These are phyloP conservation scores for Hypsopygia costalis DNA, from an alignment of 2,888 invertebrate species.

Conservation along the genomic window DNA sequence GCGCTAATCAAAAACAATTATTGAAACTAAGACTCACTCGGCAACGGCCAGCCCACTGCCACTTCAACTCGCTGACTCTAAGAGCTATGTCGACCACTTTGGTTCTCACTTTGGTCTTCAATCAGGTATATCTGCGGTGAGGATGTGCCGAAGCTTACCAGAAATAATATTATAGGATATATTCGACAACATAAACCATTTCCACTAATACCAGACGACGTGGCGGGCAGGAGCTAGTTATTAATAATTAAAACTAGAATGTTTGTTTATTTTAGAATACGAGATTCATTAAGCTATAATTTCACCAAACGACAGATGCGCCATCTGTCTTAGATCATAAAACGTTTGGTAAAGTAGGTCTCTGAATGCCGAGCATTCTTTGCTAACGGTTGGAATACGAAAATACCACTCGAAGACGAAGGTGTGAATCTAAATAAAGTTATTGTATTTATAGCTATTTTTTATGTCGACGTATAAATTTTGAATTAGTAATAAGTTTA, in stretches of 20 bases:
- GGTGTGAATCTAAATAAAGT: neutral
- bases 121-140: no score
- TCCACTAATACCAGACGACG: no score
- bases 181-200: no score
- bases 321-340: slow-evolving; percentile 6
- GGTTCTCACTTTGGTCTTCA: no score
- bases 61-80: no score
- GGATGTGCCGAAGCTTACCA: no score
- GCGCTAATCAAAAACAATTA: no score
- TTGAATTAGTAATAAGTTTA: no score
- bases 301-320: slow-evolving; percentile 7
- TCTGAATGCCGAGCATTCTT: slow-evolving; percentile 7
- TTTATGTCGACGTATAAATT: slow-evolving; percentile 3
- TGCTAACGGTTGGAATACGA: slow-evolving; percentile 2
- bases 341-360: slow-evolving; percentile 7
- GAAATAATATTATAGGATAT: no score
- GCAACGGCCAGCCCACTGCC: no score
- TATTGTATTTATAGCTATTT: slow-evolving; percentile 5
- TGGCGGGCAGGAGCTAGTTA: neutral
- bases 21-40: no score
- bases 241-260: neutral
- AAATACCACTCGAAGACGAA: slow-evolving; percentile 1
- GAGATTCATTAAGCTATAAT: slow-evolving; percentile 2
- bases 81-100: no score
- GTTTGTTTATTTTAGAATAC: slow-evolving; percentile 6